Evolutionary conservation across 2,113 vertebrate genomes (phyloP), one percentile per base, ranked within the genome.

Genomic region (Fukomys damarensis): DNA sequence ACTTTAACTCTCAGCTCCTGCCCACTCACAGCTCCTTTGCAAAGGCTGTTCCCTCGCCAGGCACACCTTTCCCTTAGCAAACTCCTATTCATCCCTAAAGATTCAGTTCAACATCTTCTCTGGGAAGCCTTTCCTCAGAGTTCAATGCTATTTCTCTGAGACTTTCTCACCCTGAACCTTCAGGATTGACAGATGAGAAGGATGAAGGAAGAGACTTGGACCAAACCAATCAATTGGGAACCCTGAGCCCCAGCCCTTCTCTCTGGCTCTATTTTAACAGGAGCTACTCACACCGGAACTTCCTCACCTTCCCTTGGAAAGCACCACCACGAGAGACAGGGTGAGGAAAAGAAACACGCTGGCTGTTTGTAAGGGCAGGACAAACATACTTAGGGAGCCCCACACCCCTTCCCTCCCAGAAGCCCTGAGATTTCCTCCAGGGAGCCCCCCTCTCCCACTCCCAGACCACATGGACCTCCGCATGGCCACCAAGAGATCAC

Each of bases 261-360:
- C 61, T 72, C 28, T 14, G 17, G 7, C 30, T 59, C 56, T 20
- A 7, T 14, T 41, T 30, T 14, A 59, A 14, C 49, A 35, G 0
- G 49, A 59, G 30, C 52, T 3, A 3, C 9, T 16, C 20, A 3
- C 4, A 7, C 35, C 14, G 19, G 56, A 24, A 46, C 12, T 38
- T 24, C 30, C 30, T 9, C 13, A 28, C 2, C 0, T 7, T 66
- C 94, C 43, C 41, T 59, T 3, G 2, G 11, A 52, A 32, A 28
- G 35, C 2, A 20, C 54, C 12, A 1, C 54, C 7, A 0, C 9
- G 63, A 5, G 41, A 32, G 19, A 56, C 0, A 7, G 30, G 20
- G n/a, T n/a, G 17, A 38, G 17, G 28, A 41, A 38, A 41, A 38
- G 56, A 35, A 54, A 66, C 2, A 28, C 0, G 10, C 2, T 17